phyloP scores from a whole-genome alignment of 2,113 vertebrate species.

The Talpa occidentalis region DNA sequence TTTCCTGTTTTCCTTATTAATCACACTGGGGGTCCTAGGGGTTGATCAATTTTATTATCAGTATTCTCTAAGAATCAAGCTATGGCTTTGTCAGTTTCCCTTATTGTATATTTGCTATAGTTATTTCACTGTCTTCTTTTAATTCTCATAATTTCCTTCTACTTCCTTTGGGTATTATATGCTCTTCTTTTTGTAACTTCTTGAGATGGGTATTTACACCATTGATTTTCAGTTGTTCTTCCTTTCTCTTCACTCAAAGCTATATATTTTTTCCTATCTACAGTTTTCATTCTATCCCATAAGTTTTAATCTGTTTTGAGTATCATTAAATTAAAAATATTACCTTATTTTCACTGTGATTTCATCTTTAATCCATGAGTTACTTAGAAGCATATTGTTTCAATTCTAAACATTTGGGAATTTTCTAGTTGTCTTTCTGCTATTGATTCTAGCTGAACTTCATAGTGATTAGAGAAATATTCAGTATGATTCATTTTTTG shows the following conservation, averaged over 20 bases:
- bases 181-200: background rate
- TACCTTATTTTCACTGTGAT: background rate
- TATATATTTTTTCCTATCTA: background rate
- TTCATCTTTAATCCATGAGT: background rate
- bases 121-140: background rate
- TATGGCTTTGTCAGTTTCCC: background rate
- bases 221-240: background rate
- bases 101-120: background rate
- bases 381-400: background rate
- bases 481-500: background rate
- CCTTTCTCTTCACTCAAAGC: background rate
- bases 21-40: background rate
- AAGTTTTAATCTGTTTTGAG: slow-evolving; percentile 2
- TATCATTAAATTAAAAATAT: background rate
- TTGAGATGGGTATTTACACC: background rate
- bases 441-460: slow-evolving; percentile 13
- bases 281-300: background rate
- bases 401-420: background rate
- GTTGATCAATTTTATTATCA: background rate
- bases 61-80: background rate
- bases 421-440: slow-evolving; percentile 43
- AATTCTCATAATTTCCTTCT: background rate
- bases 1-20: background rate
- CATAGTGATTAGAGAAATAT: background rate
- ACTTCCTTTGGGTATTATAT: background rate